Evolutionary conservation across 2,888 invertebrate genomes (phyloP).

Genomic region (Calameuta idolon): DNA sequence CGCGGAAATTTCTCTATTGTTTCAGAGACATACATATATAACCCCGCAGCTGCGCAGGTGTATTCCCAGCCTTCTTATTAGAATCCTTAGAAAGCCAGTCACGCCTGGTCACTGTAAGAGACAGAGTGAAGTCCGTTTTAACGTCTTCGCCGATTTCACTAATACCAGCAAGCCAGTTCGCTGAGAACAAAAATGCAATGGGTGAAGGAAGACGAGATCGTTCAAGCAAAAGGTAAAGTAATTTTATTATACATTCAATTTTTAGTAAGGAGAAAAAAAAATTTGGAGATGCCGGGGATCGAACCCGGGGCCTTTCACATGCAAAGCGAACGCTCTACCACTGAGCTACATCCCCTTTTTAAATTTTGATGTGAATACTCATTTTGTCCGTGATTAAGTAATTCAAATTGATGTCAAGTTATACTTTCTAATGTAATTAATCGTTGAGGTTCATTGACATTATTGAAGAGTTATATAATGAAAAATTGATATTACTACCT

Average conservation of each 20-base stretch:
- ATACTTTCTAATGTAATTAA: neutral
- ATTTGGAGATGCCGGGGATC: conserved; percentile 94
- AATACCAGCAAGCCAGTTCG: neutral
- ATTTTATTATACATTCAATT: neutral
- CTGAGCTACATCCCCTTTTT: conserved; percentile 91
- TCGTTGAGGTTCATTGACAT: neutral
- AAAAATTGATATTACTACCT: neutral
- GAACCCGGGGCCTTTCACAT: conserved; percentile 99
- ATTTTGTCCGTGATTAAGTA: neutral
- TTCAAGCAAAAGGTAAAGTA: conserved; percentile 56
- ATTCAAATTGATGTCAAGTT: neutral
- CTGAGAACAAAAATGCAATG: conserved; percentile 57
- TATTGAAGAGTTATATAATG: too few relatives aligned
- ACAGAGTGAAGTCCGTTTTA: neutral
- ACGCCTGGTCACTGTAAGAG: conserved; percentile 31
- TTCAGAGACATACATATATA: neutral
- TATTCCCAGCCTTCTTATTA: conserved; percentile 53
- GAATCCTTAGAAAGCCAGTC: conserved; percentile 54
- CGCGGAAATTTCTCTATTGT: neutral
- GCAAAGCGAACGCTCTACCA: conserved; percentile 99
- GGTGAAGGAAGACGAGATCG: conserved; percentile 60
- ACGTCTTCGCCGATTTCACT: neutral
- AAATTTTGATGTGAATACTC: neutral
- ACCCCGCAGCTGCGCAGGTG: conserved; percentile 59
- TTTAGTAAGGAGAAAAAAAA: conserved; percentile 35